These are phyloP conservation scores for Brachionus plicatilis DNA, from an alignment of 1,140 invertebrate species.

Conservation along the genomic window DNA sequence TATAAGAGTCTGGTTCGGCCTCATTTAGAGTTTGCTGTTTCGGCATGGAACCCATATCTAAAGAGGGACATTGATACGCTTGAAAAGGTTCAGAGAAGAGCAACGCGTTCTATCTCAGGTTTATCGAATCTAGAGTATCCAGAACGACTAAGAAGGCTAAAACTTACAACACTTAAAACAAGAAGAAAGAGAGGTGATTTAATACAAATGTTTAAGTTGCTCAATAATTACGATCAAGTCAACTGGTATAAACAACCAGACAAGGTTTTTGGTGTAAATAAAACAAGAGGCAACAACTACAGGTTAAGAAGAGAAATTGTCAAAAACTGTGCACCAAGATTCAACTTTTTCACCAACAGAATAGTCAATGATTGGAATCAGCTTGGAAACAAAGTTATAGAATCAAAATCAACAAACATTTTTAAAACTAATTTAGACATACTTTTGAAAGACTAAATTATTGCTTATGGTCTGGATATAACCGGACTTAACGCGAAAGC, in stretches of 20 bases:
- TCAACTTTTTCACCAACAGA: too few species aligned
- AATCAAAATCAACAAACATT: not conserved
- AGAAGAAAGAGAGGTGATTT: not conserved
- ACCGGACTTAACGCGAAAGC: not conserved
- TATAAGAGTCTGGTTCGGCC: not conserved
- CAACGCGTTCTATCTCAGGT: slow-evolving; percentile 40
- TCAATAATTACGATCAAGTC: not conserved
- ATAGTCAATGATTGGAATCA: not conserved
- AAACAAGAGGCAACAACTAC: not conserved
- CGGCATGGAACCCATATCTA: slow-evolving; percentile 42
- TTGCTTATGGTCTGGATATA: not conserved
- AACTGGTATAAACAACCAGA: not conserved
- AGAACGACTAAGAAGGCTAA: not conserved
- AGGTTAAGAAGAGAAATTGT: not conserved
- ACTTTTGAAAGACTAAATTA: not conserved
- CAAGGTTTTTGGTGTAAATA: not conserved
- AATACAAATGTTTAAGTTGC: not conserved
- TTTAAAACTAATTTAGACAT: not conserved
- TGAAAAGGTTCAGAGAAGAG: slow-evolving; percentile 43
- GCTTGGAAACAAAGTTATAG: not conserved
- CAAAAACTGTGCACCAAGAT: not conserved
- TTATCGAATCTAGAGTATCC: not conserved
- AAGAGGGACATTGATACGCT: slow-evolving; percentile 33
- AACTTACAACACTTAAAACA: not conserved
- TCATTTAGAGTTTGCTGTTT: slow-evolving; percentile 42